phyloP scores from a whole-genome alignment of 2,888 invertebrate genomes.

The Euzophera pinguis region DNA sequence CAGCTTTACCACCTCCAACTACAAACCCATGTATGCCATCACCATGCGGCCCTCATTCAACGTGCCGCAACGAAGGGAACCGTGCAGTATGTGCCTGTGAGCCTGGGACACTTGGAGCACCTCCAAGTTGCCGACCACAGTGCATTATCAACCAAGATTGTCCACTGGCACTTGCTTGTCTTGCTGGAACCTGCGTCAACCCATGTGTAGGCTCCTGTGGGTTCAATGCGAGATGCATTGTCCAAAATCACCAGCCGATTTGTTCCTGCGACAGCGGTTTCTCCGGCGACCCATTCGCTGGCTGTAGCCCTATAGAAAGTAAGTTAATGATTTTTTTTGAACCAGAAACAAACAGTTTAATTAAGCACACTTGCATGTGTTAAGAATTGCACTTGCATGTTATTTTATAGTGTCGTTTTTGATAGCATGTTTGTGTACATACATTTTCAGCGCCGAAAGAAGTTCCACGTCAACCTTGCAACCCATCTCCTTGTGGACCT shows the following conservation, averaged over 20 bases:
- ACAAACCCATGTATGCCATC: conserved; percentile 83
- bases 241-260: conserved; percentile 87
- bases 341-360: neutral
- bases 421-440: conserved; percentile 29
- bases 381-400: conserved; percentile 16
- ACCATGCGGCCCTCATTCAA: conserved; percentile 85
- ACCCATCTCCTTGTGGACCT: conserved; percentile 88
- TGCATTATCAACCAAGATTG: conserved; percentile 90
- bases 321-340: conserved; percentile 36
- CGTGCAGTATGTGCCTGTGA: conserved; percentile 87
- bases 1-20: conserved; percentile 45
- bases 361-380: conserved; percentile 1
- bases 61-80: conserved; percentile 81
- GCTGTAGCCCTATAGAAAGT: conserved; percentile 83
- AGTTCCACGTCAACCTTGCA: conserved; percentile 85
- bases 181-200: conserved; percentile 85
- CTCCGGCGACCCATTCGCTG: conserved; percentile 89
- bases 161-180: conserved; percentile 85
- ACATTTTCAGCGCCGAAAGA: conserved; percentile 77
- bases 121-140: conserved; percentile 88
- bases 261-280: conserved; percentile 87
- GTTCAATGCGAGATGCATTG: conserved; percentile 86
- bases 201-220: conserved; percentile 89
- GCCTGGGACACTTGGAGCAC: conserved; percentile 86
- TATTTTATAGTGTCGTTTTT: conserved; percentile 13